A percentile compares a stretch with the other conserved stretches of the same genome.
phyloP scores from a whole-genome alignment of 2,888 invertebrate genomes.

The Drosophila gaucha region DNA sequence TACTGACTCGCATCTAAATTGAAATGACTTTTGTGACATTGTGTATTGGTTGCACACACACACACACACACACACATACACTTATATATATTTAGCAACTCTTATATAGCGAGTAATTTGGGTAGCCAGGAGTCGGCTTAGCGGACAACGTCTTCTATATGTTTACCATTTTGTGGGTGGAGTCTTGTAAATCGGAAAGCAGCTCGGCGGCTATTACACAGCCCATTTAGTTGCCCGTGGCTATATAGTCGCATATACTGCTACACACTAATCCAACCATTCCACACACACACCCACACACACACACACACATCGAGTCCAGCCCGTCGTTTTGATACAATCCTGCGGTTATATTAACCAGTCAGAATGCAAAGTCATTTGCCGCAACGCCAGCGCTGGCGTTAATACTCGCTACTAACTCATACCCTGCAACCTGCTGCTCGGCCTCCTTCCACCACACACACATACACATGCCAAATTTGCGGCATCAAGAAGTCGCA shows the following conservation, averaged over 20 bases:
- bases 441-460: constrained; percentile 8
- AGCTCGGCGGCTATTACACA: constrained; percentile 53
- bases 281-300: neutral
- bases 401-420: constrained; percentile 18
- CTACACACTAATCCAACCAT: constrained; percentile 4
- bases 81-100: neutral
- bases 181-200: constrained; percentile 61
- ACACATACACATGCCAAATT: constrained; percentile 70
- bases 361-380: constrained; percentile 83
- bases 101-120: constrained; percentile 5
- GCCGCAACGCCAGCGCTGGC: constrained; percentile 50
- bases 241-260: constrained; percentile 29
- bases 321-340: constrained; percentile 65
- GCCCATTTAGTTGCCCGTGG: constrained; percentile 55
- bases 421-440: constrained; percentile 16
- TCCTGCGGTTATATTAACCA: constrained; percentile 85
- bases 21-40: constrained; percentile 83
- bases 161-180: constrained; percentile 66
- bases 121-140: constrained; percentile 22
- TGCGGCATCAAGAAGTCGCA: constrained; percentile 84
- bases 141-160: constrained; percentile 52
- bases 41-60: constrained; percentile 70
- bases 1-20: constrained; percentile 84
- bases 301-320: constrained; percentile 10
- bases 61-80: constrained; percentile 14